Evolutionary conservation across 2,888 invertebrate species (phyloP), one percentile per base, ranked within the genome.

Genomic region (Gnatocerus cornutus): DNA sequence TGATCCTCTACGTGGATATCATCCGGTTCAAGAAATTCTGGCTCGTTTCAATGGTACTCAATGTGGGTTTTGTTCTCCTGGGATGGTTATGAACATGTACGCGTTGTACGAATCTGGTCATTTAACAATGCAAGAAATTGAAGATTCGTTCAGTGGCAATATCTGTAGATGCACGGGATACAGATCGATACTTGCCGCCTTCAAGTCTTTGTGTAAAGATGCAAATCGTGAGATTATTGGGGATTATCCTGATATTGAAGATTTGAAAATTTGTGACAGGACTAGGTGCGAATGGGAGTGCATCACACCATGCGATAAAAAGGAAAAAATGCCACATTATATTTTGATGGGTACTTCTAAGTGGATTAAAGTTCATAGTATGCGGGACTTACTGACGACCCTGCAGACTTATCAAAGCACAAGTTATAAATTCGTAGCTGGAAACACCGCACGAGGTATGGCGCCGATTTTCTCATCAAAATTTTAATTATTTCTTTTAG

Each of bases 81-180:
- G 92, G 6, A 93, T 92, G 90, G 88, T 93, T 41, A 92, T 92
- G 92, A 90, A 89, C 77, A 92, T 92, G 91, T 90, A 89, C 82
- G 89, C 87, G 46, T 74, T 87, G 16, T 79, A 86, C 74, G 75
- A 82, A 29, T 84, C 80, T 16, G 81, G 86, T 4, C 83, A 85
- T 52, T 74, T 88, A 50, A 88, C 88, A 0, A 87, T 88, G 86
- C 84, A 87, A 75, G 88, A 91, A 74, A 87, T 92, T 3, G 93
- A 93, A 80, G 88, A 91, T 75, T 88, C 90, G 0, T 90, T 93
- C 74, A 91, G 89, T 5, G 90, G 92, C 61, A 92, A 92, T 75
- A 87, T 92, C 10, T 93, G 93, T 73, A 86, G 93, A 66, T 93
- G 93, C 78, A 93, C 93, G 0, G 91, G 91, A 0, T 90, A 88